Percentiles rank a stretch among this genome's conserved stretches.
Evolutionary conservation across 2,888 invertebrate genomes (phyloP).

Genomic region (Hypsopygia costalis): DNA sequence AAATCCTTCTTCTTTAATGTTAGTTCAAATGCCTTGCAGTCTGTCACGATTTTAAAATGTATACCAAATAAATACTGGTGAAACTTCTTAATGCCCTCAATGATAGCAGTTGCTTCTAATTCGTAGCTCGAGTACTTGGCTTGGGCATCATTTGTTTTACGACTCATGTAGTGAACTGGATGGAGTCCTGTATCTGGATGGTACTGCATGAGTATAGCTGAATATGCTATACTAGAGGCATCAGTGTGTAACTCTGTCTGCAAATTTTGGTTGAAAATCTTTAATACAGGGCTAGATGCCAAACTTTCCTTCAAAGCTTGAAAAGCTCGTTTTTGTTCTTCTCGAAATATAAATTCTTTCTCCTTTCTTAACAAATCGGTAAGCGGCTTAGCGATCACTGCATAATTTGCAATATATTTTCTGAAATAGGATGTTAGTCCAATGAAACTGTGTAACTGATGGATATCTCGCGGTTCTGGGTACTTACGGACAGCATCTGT

Average conservation of each 20-base stretch:
- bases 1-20: slow-evolving; percentile 16
- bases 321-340: slow-evolving; percentile 10
- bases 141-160: slow-evolving; percentile 18
- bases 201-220: slow-evolving; percentile 21
- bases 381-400: slow-evolving; percentile 16
- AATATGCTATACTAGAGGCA: slow-evolving; percentile 14
- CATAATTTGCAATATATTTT: slow-evolving; percentile 19
- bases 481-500: slow-evolving; percentile 18
- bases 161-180: slow-evolving; percentile 19
- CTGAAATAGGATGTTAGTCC: slow-evolving; percentile 21
- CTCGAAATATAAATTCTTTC: slow-evolving; percentile 7
- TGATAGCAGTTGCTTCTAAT: slow-evolving; percentile 24
- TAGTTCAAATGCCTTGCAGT: slow-evolving; percentile 18
- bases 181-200: not conserved
- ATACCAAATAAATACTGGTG: slow-evolving; percentile 24
- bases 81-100: slow-evolving; percentile 25
- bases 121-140: slow-evolving; percentile 25
- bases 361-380: slow-evolving; percentile 15
- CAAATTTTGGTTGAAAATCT: slow-evolving; percentile 14
- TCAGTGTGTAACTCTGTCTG: slow-evolving; percentile 23
- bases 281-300: slow-evolving; percentile 12
- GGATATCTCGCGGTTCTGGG: slow-evolving; percentile 17
- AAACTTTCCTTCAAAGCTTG: slow-evolving; percentile 10
- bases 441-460: slow-evolving; percentile 20
- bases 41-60: slow-evolving; percentile 25